Evolutionary conservation across 1,140 invertebrate species (phyloP).

Genomic region (Eulimnadia texana): DNA sequence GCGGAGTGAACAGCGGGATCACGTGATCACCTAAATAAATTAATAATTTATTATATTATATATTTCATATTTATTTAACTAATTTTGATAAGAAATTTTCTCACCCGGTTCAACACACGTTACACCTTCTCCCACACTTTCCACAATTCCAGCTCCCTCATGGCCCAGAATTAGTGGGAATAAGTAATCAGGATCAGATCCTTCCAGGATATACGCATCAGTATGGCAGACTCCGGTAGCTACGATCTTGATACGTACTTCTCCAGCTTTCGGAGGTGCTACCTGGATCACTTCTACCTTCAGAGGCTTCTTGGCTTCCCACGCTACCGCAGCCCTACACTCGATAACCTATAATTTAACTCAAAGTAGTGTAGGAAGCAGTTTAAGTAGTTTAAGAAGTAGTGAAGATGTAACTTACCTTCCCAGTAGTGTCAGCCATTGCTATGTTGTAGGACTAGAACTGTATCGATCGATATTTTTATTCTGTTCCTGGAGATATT

Average conservation of each 20-base stretch:
- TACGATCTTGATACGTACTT: conserved; percentile 26
- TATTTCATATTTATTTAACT: not conserved
- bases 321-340: conserved; percentile 82
- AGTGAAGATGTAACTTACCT: not conserved
- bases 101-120: conserved; percentile 28
- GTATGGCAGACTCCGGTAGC: conserved; percentile 39
- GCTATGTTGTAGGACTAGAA: too few relatives aligned
- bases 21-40: conserved; percentile 34
- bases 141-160: conserved; percentile 37
- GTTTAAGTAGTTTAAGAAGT: too few relatives aligned
- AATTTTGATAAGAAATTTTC: not conserved
- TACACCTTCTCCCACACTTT: conserved; percentile 34
- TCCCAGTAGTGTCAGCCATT: not conserved
- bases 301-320: conserved; percentile 72
- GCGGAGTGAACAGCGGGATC: conserved; percentile 36
- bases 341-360: conserved; percentile 47
- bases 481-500: too few relatives aligned
- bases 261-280: conserved; percentile 65
- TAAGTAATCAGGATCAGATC: conserved; percentile 33
- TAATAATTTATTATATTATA: not conserved
- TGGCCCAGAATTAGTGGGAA: conserved; percentile 36
- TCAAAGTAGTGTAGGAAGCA: too few relatives aligned
- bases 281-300: conserved; percentile 84
- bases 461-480: too few relatives aligned
- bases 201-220: conserved; percentile 35